Evolutionary conservation across 2,113 vertebrate genomes (phyloP).

Genomic region (Dissostichus mawsoni): DNA sequence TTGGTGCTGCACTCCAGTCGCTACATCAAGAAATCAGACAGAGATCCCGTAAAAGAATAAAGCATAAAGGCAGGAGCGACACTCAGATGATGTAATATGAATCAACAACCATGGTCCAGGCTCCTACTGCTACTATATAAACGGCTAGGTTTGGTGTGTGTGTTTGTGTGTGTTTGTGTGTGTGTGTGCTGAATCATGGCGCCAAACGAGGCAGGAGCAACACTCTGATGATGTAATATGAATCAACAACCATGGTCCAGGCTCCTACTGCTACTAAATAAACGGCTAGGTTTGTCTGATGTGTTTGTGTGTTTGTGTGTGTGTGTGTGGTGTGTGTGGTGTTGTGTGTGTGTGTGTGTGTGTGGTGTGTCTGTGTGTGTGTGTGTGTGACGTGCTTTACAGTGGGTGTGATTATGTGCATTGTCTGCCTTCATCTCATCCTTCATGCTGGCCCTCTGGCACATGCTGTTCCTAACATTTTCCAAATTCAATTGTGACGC

Average conservation of each 20-base stretch:
- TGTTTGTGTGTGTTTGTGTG: neutral
- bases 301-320: too few species aligned
- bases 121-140: too few species aligned
- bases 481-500: conserved; percentile 12
- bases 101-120: too few species aligned
- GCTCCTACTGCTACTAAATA: conserved; percentile 51
- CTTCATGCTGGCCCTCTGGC: neutral
- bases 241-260: conserved; percentile 60
- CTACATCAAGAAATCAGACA: neutral
- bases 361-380: conserved; percentile 1
- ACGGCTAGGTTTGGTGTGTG: neutral
- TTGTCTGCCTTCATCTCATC: conserved; percentile 45
- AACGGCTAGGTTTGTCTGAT: neutral
- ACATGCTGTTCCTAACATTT: conserved; percentile 10
- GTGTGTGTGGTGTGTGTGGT: too few species aligned
- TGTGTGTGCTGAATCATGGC: conserved; percentile 29
- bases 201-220: conserved; percentile 33
- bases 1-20: neutral
- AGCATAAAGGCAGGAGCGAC: neutral
- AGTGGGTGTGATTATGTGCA: conserved; percentile 41
- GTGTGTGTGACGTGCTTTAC: neutral
- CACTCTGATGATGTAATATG: conserved; percentile 52
- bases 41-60: neutral
- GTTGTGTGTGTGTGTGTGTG: conserved; percentile 23
- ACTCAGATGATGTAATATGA: too few species aligned